Evolutionary conservation across 2,113 vertebrate genomes (phyloP).

Genomic region (Equus przewalskii): DNA sequence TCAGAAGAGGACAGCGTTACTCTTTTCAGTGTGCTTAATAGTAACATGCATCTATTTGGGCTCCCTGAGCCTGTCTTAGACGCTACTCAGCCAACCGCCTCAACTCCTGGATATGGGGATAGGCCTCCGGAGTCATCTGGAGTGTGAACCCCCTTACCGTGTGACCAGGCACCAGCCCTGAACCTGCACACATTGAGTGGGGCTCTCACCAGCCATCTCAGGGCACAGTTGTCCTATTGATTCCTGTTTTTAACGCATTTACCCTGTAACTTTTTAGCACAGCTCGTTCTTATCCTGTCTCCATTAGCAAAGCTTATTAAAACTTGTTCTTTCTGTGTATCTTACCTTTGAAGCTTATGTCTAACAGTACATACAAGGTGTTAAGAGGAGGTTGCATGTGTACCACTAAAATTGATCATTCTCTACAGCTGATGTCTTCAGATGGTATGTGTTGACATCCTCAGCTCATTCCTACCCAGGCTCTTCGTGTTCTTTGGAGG

Average conservation of each 20-base stretch:
- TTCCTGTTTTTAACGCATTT: not conserved
- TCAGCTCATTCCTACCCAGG: not conserved
- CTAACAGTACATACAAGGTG: not conserved
- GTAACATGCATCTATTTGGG: fast-evolving
- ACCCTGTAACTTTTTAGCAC: no score
- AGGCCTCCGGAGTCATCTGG: not conserved
- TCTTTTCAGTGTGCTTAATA: not conserved
- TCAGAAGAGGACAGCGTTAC: not conserved
- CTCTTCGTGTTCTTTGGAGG: not conserved
- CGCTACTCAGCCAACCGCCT: not conserved
- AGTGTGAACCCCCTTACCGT: not conserved
- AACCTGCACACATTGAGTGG: not conserved
- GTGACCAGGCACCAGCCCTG: not conserved
- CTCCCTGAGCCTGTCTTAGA: not conserved
- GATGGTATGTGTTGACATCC: fast-evolving
- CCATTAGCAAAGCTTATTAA: not conserved
- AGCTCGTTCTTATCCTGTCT: not conserved
- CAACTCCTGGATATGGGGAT: not conserved
- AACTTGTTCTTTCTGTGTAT: not conserved
- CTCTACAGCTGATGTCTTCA: not conserved
- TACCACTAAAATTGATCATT: not conserved
- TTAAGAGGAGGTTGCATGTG: not conserved
- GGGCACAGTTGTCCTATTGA: not conserved
- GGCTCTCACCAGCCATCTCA: not conserved
- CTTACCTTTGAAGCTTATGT: not conserved